Evolutionary conservation across 2,113 vertebrate species (phyloP), one percentile per base, ranked within the genome.

Genomic region (Prunella himalayana): DNA sequence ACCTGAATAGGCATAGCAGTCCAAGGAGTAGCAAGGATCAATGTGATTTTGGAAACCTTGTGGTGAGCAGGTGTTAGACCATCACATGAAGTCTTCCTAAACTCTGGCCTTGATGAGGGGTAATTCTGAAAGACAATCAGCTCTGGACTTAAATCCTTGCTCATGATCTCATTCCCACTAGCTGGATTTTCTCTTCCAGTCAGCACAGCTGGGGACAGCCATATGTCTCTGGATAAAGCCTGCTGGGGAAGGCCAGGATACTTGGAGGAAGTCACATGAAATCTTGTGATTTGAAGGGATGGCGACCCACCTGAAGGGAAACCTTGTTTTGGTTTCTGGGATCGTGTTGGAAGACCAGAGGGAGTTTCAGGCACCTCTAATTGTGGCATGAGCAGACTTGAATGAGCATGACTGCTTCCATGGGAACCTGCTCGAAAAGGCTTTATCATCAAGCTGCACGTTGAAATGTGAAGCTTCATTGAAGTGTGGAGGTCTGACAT

Each of bases 381-480:
- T 4, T 92, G 94, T 16, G 96, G 92, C 77, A 97, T 23, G 18
- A 97, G 25, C 71, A 96, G 44, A 65, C 81, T 88, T 72, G 97
- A 92, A 86, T 72, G 86, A 93, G 41, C 35, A 23, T 69, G 90
- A 51, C 25, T 86, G 28, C 73, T 95, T 78, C 61, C 63, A 60
- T 22, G 77, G 57, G 84, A 82, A 61, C 68, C 61, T 77, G 80
- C 30, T 90, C 0, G 88, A 42, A 91, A 76, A 88, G 97, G 96
- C 78, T 97, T 97, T 89, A 98, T 84, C 1, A 30, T 94, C 90
- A 98, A 81, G 64, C 93, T 97, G 97, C 96, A 98, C 6, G 97
- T 97, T 75, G 97, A 98, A 95, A 97, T 96, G 63, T 97, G 95
- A 70, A 98, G 87, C 50, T 97, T 98, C 88, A 98, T 22, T 81